Evolutionary conservation across 2,797 vertebrate species (phyloP).

Genomic region (Falco cherrug): DNA sequence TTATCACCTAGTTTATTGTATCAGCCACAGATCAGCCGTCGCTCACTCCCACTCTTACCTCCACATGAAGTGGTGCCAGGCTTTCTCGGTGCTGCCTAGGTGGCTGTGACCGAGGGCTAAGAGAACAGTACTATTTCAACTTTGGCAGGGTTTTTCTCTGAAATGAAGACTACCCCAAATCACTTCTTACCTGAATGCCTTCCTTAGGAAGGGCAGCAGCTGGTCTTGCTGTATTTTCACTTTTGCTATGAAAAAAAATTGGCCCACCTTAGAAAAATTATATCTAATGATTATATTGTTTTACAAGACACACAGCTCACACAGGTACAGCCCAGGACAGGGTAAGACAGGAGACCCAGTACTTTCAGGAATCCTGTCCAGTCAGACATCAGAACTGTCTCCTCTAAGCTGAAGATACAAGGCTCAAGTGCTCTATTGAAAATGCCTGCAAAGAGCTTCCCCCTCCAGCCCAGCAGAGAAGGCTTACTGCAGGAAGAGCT

Average conservation of each 20-base stretch:
- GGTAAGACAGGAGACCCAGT: neutral
- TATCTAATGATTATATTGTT: neutral
- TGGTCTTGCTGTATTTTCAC: neutral
- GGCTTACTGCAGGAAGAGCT: neutral
- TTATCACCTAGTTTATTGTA: neutral
- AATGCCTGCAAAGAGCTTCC: neutral
- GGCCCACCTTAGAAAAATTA: neutral
- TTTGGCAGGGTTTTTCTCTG: neutral
- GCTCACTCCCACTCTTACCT: neutral
- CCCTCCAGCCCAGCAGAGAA: neutral
- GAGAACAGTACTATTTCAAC: neutral
- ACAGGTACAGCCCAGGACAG: neutral
- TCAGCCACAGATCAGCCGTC: neutral
- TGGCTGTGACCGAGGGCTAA: neutral
- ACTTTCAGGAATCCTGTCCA: neutral
- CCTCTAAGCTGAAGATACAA: too few species aligned
- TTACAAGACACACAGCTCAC: neutral
- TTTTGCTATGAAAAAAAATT: neutral
- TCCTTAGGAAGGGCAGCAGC: neutral
- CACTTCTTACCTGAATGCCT: neutral
- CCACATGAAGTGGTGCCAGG: neutral
- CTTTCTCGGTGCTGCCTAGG: neutral
- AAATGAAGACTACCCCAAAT: neutral
- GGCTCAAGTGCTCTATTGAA: neutral
- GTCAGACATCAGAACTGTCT: neutral